phyloP scores from a whole-genome alignment of 2,797 vertebrate species.

The Carapus acus region DNA sequence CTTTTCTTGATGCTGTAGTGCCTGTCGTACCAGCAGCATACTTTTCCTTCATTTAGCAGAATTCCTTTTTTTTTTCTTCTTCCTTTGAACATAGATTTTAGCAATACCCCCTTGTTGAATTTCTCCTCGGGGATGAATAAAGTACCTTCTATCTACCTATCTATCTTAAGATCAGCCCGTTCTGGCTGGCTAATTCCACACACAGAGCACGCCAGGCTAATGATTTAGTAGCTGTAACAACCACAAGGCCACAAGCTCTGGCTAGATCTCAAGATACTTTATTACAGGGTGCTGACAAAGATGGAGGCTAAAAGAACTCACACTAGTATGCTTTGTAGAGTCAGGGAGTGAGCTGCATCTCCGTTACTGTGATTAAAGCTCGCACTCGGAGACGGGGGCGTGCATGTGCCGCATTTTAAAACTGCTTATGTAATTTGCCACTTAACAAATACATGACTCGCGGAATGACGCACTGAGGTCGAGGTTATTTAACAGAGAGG shows the following conservation, averaged over 20 bases:
- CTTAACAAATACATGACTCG: background rate
- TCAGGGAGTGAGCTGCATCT: constrained; percentile 9
- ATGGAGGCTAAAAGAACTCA: constrained; percentile 10
- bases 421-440: background rate
- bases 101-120: too few species aligned
- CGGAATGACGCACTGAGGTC: background rate
- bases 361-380: background rate
- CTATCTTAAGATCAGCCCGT: constrained; percentile 44
- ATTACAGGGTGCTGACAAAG: constrained; percentile 39
- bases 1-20: too few species aligned
- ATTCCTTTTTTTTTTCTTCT: too few species aligned
- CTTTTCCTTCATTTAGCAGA: too few species aligned
- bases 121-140: too few species aligned
- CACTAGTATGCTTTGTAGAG: background rate
- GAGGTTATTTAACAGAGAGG: background rate
- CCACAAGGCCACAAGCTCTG: constrained; percentile 31
- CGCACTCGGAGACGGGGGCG: too few species aligned
- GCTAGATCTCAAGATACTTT: constrained; percentile 36
- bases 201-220: constrained; percentile 46
- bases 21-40: too few species aligned
- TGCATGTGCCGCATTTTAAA: too few species aligned
- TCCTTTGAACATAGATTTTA: too few species aligned
- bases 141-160: too few species aligned
- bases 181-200: constrained; percentile 50
- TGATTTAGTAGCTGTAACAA: constrained; percentile 49